Evolutionary conservation across 2,797 vertebrate species (phyloP), one percentile per base, ranked within the genome.

Genomic region (Odontamblyopus rebecca): DNA sequence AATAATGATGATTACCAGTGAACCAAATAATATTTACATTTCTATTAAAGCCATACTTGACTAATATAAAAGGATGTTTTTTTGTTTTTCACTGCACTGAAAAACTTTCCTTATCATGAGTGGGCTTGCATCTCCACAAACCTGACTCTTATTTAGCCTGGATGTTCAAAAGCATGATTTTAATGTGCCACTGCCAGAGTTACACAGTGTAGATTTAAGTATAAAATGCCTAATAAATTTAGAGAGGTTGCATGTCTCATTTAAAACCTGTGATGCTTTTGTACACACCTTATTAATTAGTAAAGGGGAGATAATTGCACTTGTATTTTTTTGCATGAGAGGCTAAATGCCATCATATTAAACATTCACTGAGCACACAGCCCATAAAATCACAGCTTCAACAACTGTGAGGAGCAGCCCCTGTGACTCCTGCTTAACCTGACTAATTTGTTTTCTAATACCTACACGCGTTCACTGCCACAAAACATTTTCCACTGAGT

Each of bases 351-450:
- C 67, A 63, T 69, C 64, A 75, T 41, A 60, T 8, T 41, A 29
- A 53, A 66, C 35, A 54, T 66, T 27, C 41, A 76, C 74, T 41
- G 66, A 78, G 64, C 38, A 72, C 61, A 63, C 70, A 53, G 41
- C 13, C 29, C 64, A 53, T 79, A 72, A 80, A 71, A 64, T 76
- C 54, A 61, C 57, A 74, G 48, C 70, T 66, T 26, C 30, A 35
- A 66, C 44, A 51, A 48, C 64, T 38, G 35, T 29, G 30, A 32
- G 53, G 27, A 54, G 61, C 12, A 61, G 68, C 63, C 35, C 72
- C 50, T 73, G 23, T 29, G 48, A 50, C 44, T 72, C 57, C 66
- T 26, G 61, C 59, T 65, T 61, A 48, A 70, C 67, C 67, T 81
- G 57, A 71, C 63, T 26, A 35, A 72, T 82, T 26, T 61, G 18